Base-by-base conservation (phyloP, 2,888 invertebrate genomes). In the Amphimallon solstitiale region DNA sequence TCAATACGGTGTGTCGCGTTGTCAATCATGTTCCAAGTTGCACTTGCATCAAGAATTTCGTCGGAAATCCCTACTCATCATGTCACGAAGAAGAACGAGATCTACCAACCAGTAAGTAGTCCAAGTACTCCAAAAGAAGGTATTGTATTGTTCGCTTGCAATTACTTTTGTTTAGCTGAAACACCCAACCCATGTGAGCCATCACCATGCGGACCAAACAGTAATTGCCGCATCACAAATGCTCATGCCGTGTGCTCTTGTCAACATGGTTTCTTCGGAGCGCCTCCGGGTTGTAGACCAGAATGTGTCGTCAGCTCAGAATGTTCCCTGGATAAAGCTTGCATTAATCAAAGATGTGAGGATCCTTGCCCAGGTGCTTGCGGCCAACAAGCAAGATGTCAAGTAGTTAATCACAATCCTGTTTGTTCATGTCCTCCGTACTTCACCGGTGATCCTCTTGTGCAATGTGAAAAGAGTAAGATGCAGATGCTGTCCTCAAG, bases 21-120 rank as follows among this genome's bases (percentile, higher is more conserved):
- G 88, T 90, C 1, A 93, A 92, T 77, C 95, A 95, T 76, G 85
- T 93, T 66, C 94, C 95, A 14, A 88, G 90, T 5, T 95, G 95
- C 78, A 88, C 90, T 38, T 95, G 95, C 75, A 83, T 88, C 29
- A 86, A 85, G 69, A 93, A 93, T 23, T 91, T 88, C 74, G 87
- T 89, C 71, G 95, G 95, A 7, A 92, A 95, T 86, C 94, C 95
- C 46, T 93, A 93, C 78, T 88, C 88, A 12, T 89, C 91, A 3
- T 94, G 94, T 77, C 88, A 90, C 72, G 85, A 83, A 71, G 85
- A 85, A 77, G 43, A 65, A 15, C 60, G 14, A 59, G 29, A 29
- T 5, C 40, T 23, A 40, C 29, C 19, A 1, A 38, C 48, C 2
- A 61, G 61, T 49, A 35, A 35, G 49, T 34, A 14, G 14, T 19